Conservation (phyloP, 2,797 vertebrate genomes). For the Antrozous pallidus region DNA sequence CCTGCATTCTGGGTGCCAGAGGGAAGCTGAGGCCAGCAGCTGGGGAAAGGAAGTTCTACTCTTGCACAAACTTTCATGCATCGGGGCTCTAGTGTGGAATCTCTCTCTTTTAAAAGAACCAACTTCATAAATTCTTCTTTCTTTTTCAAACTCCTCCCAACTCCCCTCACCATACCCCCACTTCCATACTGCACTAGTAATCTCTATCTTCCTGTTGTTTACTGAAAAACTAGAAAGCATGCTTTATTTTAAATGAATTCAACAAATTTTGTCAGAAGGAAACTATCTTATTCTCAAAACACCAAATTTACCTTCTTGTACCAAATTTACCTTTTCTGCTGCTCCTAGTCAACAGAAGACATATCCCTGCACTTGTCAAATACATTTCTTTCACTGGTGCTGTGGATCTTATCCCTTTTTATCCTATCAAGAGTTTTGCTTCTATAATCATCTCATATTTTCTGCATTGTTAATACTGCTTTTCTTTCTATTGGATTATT, state of each 20-base stretch:
- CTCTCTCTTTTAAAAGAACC: neutral
- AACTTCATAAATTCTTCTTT: neutral
- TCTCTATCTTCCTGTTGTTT: neutral
- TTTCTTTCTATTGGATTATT: neutral
- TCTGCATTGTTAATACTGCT: neutral
- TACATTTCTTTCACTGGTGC: no score
- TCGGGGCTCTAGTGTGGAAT: neutral
- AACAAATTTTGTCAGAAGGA: neutral
- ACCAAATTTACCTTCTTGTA: neutral
- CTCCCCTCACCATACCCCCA: neutral
- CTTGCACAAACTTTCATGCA: no score
- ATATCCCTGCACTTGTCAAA: neutral
- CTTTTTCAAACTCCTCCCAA: neutral
- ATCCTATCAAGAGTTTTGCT: neutral
- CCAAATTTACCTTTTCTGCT: no score
- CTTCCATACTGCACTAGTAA: neutral
- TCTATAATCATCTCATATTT: neutral
- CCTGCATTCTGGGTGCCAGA: no score
- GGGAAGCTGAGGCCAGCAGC: no score
- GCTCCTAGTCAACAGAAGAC: neutral
- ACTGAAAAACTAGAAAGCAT: neutral
- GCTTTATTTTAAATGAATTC: neutral
- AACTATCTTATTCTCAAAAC: neutral
- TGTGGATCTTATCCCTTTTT: neutral
- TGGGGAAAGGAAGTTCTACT: no score